Conservation (phyloP, 1,140 invertebrate species). For the Oscheius sp. region DNA sequence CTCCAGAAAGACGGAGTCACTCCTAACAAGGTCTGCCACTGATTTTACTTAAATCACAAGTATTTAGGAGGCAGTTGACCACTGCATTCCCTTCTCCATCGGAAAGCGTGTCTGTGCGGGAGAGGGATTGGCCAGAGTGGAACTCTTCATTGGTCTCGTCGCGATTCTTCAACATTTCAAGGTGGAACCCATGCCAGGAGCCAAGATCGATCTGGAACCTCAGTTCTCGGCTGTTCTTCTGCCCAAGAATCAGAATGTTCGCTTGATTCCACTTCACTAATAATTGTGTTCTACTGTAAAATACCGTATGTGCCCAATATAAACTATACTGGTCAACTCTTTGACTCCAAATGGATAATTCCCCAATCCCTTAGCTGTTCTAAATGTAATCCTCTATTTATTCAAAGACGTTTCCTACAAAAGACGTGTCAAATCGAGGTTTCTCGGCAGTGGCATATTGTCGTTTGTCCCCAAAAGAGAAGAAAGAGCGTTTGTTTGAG, state of each 20-base stretch:
- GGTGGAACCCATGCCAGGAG: not conserved
- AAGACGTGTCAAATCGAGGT: too few species aligned
- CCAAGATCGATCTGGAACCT: not conserved
- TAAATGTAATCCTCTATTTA: too few species aligned
- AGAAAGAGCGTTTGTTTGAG: too few species aligned
- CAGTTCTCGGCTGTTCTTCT: not conserved
- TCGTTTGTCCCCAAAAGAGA: too few species aligned
- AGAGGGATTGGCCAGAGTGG: slow-evolving; percentile 35
- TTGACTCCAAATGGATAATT: too few species aligned
- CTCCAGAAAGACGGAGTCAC: slow-evolving; percentile 11
- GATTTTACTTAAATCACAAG: not conserved
- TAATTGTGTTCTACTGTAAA: too few species aligned
- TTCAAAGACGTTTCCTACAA: too few species aligned
- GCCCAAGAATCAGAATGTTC: not conserved
- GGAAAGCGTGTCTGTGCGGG: slow-evolving; percentile 38
- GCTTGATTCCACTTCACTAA: not conserved
- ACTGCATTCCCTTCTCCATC: slow-evolving; percentile 33
- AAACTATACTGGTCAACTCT: too few species aligned
- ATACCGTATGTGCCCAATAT: too few species aligned
- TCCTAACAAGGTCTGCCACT: slow-evolving; percentile 1
- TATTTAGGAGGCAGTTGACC: slow-evolving; percentile 21
- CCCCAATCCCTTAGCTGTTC: too few species aligned
- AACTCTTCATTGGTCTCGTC: slow-evolving; percentile 30
- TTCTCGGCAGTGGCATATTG: too few species aligned
- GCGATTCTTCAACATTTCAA: slow-evolving; percentile 15